Evolutionary conservation across 1,140 invertebrate species (phyloP).

Genomic region (Camponotus vicinus): DNA sequence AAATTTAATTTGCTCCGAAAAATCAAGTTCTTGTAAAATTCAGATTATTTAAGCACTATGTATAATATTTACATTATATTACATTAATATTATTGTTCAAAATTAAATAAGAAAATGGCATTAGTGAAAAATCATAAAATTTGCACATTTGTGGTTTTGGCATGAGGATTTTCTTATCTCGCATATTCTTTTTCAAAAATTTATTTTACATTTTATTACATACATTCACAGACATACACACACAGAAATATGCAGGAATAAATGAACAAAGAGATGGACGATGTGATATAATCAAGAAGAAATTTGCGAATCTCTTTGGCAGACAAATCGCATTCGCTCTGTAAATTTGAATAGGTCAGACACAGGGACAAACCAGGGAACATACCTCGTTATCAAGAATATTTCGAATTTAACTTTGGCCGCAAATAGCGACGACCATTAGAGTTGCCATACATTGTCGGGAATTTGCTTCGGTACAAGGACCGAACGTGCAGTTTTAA

Average conservation of each 20-base stretch:
- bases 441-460: slow-evolving; percentile 31
- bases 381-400: slow-evolving; percentile 42
- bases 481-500: slow-evolving; percentile 49
- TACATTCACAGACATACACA: no score
- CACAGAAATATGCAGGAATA: not conserved
- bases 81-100: no score
- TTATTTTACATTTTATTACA: no score
- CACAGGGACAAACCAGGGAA: slow-evolving; percentile 4
- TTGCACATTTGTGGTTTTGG: no score
- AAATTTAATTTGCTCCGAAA: no score
- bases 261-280: not conserved
- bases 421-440: slow-evolving; percentile 43
- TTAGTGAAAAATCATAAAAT: no score
- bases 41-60: no score
- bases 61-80: no score
- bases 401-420: slow-evolving; percentile 50
- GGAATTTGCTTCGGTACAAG: slow-evolving; percentile 23
- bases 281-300: not conserved
- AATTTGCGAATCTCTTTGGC: not conserved
- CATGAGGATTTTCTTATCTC: no score
- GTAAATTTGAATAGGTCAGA: slow-evolving; percentile 16
- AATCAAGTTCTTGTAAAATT: no score
- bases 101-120: no score
- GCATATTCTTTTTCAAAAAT: no score
- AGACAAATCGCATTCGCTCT: slow-evolving; percentile 1